Base-by-base conservation (phyloP, 1,140 invertebrate genomes). In the Trachymyrmex cornetzi region DNA sequence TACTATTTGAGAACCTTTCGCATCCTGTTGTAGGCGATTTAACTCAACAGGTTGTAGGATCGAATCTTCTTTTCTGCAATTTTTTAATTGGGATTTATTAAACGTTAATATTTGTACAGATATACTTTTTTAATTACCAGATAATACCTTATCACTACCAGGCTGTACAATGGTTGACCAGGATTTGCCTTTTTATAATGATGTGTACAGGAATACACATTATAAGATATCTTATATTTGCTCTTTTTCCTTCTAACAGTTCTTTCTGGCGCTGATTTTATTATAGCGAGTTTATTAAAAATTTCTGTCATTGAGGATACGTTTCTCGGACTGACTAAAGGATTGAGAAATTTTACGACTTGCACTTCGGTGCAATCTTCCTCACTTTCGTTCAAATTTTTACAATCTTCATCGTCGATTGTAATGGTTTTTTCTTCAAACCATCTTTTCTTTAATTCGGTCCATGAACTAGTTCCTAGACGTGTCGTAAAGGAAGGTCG, bases 391-490 rank as follows among this genome's bases (percentile, higher is more conserved):
- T 91, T 88, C 30, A 59, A 90, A 6, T 14, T 84, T n/a, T 55
- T 63, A 19, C 11, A 11, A 61, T 91, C 89, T 14, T 95, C 94
- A 34, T 95, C 95, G 61, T 95, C 95, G 22, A 95, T 95, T 0
- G 94, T 95, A 6, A 95, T 95, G 0, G 94, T 95, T 75, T 94
- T 94, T 55, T 94, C 93, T 5, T 95, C 94, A 19, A 89, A 89
- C 94, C 94, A 95, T 74, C 92, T 95, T 63, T 87, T 89, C 74
- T 95, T 95, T n/a, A 95, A 85, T 67, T 95, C 93, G 1, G 87
- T 38, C 95, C 95, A 95, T 0, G 94, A 93, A 11, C 86, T 89
- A 66, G 87, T 86, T 64, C 92, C 94, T 11, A 93, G 89, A 6
- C 89, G 24, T 75, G 90, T 93, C 14, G 80, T 88, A 79, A 94